Percentiles rank a stretch among this genome's conserved stretches.
Conservation (phyloP, 1,140 invertebrate genomes). For the Geopemphigus sp. region DNA sequence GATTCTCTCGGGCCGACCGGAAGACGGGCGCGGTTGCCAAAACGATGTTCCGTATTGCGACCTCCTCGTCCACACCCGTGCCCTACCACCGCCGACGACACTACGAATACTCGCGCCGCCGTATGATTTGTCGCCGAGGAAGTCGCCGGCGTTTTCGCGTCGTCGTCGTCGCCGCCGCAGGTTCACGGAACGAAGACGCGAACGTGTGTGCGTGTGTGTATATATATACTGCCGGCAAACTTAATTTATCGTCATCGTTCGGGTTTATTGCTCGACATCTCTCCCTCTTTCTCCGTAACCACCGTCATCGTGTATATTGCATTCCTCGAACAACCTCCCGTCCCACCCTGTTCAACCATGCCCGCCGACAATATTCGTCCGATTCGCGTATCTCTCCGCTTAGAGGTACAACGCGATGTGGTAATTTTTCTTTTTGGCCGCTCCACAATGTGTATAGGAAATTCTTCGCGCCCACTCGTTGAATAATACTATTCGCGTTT, state of each 20-base stretch:
- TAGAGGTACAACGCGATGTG: too few relatives aligned
- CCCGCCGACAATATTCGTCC: too few relatives aligned
- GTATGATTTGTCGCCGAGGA: constrained; percentile 48
- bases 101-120: background rate
- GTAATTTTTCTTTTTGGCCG: too few relatives aligned
- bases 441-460: too few relatives aligned
- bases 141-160: constrained; percentile 30
- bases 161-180: constrained; percentile 2
- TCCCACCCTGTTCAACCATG: too few relatives aligned
- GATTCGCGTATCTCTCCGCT: too few relatives aligned
- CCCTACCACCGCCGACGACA: background rate
- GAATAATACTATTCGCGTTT: too few relatives aligned
- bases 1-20: constrained; percentile 38
- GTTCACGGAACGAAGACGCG: too few relatives aligned
- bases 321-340: constrained; percentile 40
- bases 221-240: constrained; percentile 9
- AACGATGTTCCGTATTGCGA: constrained; percentile 45
- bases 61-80: background rate
- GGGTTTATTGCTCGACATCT: constrained; percentile 39
- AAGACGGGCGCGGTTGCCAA: constrained; percentile 47
- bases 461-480: too few relatives aligned
- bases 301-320: background rate
- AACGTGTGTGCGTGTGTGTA: background rate
- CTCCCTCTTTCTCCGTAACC: background rate
- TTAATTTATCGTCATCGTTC: constrained; percentile 48